Evolutionary conservation across 2,888 invertebrate species (phyloP).

Genomic region (Pandemis heparana): DNA sequence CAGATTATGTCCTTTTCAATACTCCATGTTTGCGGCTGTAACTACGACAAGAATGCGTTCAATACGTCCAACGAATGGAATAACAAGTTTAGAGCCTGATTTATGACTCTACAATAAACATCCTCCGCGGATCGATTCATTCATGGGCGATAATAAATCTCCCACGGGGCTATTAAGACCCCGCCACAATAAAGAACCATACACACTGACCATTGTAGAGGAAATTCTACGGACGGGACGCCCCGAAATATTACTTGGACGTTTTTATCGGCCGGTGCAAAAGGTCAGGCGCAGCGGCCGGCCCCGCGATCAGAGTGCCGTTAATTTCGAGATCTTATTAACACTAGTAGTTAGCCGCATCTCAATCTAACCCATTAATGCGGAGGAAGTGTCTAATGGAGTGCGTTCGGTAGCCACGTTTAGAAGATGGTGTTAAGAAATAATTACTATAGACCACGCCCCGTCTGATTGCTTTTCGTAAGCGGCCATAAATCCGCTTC

Average conservation of each 20-base stretch:
- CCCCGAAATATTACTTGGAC: constrained; percentile 26
- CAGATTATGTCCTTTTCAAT: constrained; percentile 39
- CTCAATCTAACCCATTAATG: constrained; percentile 73
- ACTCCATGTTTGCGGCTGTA: constrained; percentile 40
- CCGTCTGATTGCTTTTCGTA: constrained; percentile 81
- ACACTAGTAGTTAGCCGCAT: constrained; percentile 54
- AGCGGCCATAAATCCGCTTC: constrained; percentile 74
- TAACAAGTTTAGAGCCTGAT: constrained; percentile 54
- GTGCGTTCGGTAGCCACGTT: constrained; percentile 72
- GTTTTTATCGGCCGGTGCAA: constrained; percentile 19
- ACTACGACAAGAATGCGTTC: constrained; percentile 44
- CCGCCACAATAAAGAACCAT: constrained; percentile 44
- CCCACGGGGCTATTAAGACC: constrained; percentile 53
- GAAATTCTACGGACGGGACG: constrained; percentile 16
- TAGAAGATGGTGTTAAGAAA: constrained; percentile 82
- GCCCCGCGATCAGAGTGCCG: constrained; percentile 23
- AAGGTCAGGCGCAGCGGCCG: constrained; percentile 23
- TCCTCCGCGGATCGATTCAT: constrained; percentile 49
- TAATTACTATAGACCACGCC: constrained; percentile 81
- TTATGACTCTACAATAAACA: constrained; percentile 54
- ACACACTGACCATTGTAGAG: constrained; percentile 29
- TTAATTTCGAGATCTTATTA: constrained; percentile 42
- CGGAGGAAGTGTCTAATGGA: constrained; percentile 72
- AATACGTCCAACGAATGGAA: constrained; percentile 49
- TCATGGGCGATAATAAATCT: constrained; percentile 55